Evolutionary conservation across 37 sponge, comb jelly and placozoan species (phyloP), one percentile per base, ranked within the genome.

Genomic region (Beroe ovata): DNA sequence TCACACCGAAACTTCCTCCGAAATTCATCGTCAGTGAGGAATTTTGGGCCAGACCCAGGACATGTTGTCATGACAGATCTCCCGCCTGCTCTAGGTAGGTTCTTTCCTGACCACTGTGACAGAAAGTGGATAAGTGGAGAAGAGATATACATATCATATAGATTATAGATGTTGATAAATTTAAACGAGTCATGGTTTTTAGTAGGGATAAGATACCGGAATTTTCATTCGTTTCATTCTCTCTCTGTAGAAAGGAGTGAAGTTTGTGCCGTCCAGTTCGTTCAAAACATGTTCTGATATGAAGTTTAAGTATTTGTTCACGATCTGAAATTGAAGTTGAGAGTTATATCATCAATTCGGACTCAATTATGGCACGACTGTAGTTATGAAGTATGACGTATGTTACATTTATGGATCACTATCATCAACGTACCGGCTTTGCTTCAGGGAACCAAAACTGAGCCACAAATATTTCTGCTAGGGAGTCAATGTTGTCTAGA

Each of bases 21-120:
- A 54, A 77, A 77, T 26, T 77, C 84, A 30, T 38, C 38, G 28
- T 33, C 38, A 41, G 84, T 77, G 38, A 77, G 84, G 25, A 77
- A 77, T 0, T 25, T 30, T 21, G 84, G 84, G 3, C 41, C 41
- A 14, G 47, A 77, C 14, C 84, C 84, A 19, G 84, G 84, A 11
- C 54, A 47, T 47, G 54, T 16, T 47, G 6, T 47, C 28, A 38
- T 8, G 33, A 30, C 38, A 30, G 41, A 1, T 36, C 47, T 77
- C 11, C 14, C 8, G n/a, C 19, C 33, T 35, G 36, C 14, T 26
- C 41, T 36, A 26, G 84, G 2, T 23, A 62, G 28, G 4, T 28
- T 14, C 63, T 16, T 25, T 28, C 63, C 63, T n/a, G 23, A 6
- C 8, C 20, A 62, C 63, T 62, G 20, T n/a, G n/a, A n/a, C n/a